Conservation (phyloP, 53 echinoderm and acorn worm genomes). For the Echinarachnius parma region DNA sequence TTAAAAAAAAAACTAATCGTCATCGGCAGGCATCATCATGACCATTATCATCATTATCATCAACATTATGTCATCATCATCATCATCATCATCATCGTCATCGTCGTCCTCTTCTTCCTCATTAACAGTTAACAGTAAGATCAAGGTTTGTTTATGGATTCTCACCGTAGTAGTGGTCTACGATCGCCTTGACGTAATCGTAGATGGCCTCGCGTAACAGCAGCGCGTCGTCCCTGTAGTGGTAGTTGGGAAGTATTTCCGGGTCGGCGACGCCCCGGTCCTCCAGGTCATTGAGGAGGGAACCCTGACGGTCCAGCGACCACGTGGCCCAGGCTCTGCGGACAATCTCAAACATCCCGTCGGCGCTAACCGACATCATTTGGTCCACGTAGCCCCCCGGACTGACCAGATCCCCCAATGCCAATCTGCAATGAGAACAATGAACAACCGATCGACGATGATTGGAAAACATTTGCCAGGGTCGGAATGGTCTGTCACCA, state of each 20-base stretch:
- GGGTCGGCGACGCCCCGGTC: conserved; percentile 77
- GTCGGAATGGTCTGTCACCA: too few relatives aligned
- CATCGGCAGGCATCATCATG: too few relatives aligned
- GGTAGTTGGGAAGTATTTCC: conserved; percentile 78
- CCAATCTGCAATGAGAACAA: conserved; percentile 5
- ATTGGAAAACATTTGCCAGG: too few relatives aligned
- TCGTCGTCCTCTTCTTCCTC: too few relatives aligned
- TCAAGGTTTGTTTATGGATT: too few relatives aligned
- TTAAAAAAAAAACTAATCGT: too few relatives aligned
- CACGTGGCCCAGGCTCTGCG: conserved; percentile 42
- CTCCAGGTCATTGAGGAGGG: conserved; percentile 68
- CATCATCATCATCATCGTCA: too few relatives aligned
- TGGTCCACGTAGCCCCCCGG: conserved; percentile 82
- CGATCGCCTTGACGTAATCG: conserved; percentile 73
- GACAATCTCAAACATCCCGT: conserved; percentile 82
- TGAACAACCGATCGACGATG: too few relatives aligned
- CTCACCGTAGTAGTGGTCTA: conserved; percentile 72
- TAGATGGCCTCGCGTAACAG: conserved; percentile 67
- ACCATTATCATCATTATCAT: too few relatives aligned
- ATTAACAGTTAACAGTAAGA: too few relatives aligned
- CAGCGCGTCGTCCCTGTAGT: conserved; percentile 82
- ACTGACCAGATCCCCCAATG: conserved; percentile 52
- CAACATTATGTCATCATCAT: too few relatives aligned
- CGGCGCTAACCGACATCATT: conserved; percentile 66
- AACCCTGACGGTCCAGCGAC: conserved; percentile 73